Base-by-base conservation (phyloP, 2,888 invertebrate genomes). In the Ophion slaviceki region DNA sequence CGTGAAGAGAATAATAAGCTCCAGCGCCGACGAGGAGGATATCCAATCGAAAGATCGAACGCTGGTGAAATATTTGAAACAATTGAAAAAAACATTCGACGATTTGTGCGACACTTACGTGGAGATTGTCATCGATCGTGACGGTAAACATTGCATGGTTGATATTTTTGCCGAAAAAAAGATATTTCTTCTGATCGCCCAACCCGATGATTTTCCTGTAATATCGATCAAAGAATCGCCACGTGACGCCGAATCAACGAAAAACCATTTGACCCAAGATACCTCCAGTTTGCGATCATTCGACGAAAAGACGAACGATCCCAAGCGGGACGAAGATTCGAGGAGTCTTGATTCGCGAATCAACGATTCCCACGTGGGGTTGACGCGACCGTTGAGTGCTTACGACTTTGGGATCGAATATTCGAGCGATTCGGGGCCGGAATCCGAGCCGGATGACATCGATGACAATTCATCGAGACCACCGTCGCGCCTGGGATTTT, bases 121-220 rank as follows among this genome's bases (percentile, higher is more conserved):
- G 10, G 95, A 95, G 53, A 93, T 95, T 45, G 93, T 95, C 0
- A 88, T 94, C 45, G 95, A 95, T 86, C 93, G 94, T 67, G 94
- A 95, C 59, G 95, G 95, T 0, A 92, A 92, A 28, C 94, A 95
- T 78, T 94, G 94, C 0, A 88, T 89, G 68, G 89, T 92, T 5
- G 93, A 93, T 47, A 89, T 87, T 20, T 92, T 93, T 88, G 94
- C 95, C 1, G 95, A 95, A 82, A 95, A 95, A 86, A 95, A 95
- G 45, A 95, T 96, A 11, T 96, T 95, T 88, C 95, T 96, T 86
- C 91, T 96, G 57, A 95, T 95, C 2, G 95, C 95, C 0, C 95
- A 95, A 78, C 95, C 95, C 2, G 95, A 96, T 57, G 95, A 95
- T 84, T 94, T 95, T 72, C 92, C 94, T 0, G 94, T 94, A 80